phyloP scores from a whole-genome alignment of 92 coral and sea anemone species.

The Palythoa grandis region DNA sequence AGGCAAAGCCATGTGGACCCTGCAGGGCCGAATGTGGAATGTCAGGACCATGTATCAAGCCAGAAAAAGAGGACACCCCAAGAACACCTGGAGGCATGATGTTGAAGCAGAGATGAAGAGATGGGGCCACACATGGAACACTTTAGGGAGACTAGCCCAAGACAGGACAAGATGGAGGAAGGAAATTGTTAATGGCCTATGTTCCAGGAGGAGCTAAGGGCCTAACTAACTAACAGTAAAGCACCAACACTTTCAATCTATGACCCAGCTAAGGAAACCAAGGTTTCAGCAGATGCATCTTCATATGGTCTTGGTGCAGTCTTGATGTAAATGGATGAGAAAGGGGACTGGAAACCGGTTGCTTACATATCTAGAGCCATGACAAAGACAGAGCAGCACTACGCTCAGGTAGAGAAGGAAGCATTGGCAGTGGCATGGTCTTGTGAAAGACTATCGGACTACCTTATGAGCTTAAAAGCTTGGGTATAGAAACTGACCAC shows the following conservation, averaged over 20 bases:
- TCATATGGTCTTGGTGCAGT: constrained; percentile 17
- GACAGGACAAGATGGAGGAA: no score
- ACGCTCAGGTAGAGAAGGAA: constrained; percentile 39
- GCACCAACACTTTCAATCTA: neutral
- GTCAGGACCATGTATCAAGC: no score
- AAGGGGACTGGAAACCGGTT: constrained; percentile 15
- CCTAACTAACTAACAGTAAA: no score
- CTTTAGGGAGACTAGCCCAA: no score
- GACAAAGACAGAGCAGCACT: constrained; percentile 17
- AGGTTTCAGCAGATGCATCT: neutral
- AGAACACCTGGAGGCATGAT: no score
- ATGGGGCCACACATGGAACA: no score
- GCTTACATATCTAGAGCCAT: constrained; percentile 28
- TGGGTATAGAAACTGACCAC: constrained; percentile 43
- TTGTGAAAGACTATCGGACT: constrained; percentile 32
- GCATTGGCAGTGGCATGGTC: constrained; percentile 28
- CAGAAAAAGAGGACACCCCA: no score
- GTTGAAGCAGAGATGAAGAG: no score
- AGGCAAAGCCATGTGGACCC: no score
- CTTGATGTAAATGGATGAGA: neutral
- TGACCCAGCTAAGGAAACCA: neutral
- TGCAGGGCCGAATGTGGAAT: no score
- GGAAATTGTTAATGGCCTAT: no score
- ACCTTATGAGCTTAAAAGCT: constrained; percentile 21
- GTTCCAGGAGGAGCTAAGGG: no score